These are phyloP conservation scores for Lycodopsis pacificus DNA, from an alignment of 2,797 vertebrate species.

Conservation along the genomic window DNA sequence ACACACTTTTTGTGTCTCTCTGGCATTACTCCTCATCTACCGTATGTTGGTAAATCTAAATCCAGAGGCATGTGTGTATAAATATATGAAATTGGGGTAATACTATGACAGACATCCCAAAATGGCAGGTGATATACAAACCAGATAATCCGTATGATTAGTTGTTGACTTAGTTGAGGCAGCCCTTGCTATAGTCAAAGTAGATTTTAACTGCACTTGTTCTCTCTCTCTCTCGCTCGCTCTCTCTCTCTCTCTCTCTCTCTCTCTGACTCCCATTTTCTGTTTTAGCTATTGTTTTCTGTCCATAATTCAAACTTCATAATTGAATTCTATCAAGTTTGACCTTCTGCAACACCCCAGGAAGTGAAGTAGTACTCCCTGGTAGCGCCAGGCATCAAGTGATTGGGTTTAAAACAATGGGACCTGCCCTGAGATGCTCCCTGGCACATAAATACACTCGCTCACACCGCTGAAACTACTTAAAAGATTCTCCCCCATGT, in stretches of 20 bases:
- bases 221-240: conserved; percentile 18
- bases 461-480: conserved; percentile 47
- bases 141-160: conserved; percentile 20
- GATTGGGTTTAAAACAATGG: conserved; percentile 65
- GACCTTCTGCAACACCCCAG: conserved; percentile 62
- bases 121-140: conserved; percentile 3
- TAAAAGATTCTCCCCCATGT: conserved; percentile 56
- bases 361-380: conserved; percentile 69
- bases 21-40: background rate
- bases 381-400: conserved; percentile 60
- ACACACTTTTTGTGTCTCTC: background rate
- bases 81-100: background rate
- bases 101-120: conserved; percentile 5
- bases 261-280: conserved; percentile 9
- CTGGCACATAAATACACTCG: conserved; percentile 54
- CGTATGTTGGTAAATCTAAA: background rate
- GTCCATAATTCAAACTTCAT: conserved; percentile 42
- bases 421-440: conserved; percentile 58
- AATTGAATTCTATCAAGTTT: conserved; percentile 64
- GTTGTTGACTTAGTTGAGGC: conserved; percentile 8
- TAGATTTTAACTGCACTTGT: conserved; percentile 15
- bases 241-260: background rate
- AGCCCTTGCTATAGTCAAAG: conserved; percentile 19
- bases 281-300: conserved; percentile 32
- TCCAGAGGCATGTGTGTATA: background rate